phyloP scores from a whole-genome alignment of 2,797 vertebrate species.

The Alectoris magna region DNA sequence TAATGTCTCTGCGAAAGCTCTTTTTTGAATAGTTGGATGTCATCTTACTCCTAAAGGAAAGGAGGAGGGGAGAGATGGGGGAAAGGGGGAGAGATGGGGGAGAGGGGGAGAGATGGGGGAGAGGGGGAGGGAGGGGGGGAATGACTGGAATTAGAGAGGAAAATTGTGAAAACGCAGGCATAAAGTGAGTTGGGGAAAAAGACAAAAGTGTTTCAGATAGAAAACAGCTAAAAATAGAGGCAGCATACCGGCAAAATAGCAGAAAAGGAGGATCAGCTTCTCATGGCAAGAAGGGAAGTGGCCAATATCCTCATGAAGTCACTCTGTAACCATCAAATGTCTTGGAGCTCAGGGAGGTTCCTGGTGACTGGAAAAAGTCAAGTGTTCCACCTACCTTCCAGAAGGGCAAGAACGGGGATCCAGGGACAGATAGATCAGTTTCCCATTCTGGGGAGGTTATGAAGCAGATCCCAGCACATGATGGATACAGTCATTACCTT shows the following conservation, averaged over 20 bases:
- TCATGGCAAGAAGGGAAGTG: background rate
- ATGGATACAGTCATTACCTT: background rate
- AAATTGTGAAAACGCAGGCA: background rate
- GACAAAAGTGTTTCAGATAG: background rate
- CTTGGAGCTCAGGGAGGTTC: background rate
- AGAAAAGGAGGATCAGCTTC: background rate
- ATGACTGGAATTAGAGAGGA: background rate
- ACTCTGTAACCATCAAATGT: background rate
- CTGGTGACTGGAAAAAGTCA: background rate
- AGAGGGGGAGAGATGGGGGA: background rate
- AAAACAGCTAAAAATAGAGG: background rate
- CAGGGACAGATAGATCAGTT: background rate
- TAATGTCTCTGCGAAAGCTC: background rate
- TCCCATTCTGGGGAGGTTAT: background rate
- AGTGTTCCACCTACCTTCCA: background rate
- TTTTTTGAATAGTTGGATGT: background rate
- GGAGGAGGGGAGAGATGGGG: background rate
- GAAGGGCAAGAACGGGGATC: background rate
- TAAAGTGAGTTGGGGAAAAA: background rate
- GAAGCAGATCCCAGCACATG: background rate
- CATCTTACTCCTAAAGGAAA: background rate
- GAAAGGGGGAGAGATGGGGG: background rate
- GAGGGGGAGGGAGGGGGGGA: background rate
- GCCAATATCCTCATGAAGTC: background rate
- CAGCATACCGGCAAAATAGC: background rate